Base-by-base conservation (phyloP, 1,140 invertebrate genomes). In the Hyposmocoma kahamanoa region DNA sequence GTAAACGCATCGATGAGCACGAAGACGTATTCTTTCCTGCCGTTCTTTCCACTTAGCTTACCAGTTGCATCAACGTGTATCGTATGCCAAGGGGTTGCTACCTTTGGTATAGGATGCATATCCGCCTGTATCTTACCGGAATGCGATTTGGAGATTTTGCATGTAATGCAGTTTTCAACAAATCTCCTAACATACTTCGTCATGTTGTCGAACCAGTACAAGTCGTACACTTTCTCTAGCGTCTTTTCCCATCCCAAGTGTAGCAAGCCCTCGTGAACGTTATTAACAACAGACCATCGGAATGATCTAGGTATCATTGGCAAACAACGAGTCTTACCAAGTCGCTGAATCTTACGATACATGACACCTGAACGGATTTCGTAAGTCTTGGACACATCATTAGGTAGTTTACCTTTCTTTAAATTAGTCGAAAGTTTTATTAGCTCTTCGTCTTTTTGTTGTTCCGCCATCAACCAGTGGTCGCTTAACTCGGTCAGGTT, bases 1-100 rank as follows among this genome's bases (percentile, higher is more conserved):
- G 57, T 72, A 44, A 76, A 78, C 0, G 56, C 64, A 28, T 77
- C 72, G 0, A 79, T 52, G 0, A 56, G 36, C 3, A 62, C 61
- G 1, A 79, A n/a, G 4, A 21, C 28, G 18, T 46, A 46, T 19
- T 46, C 43, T 20, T 46, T 46, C 11, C 1, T 10, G 26, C 32
- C 43, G 4, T 20, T 22, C 17, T 55, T 58, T 10, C 53, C 56
- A 4, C 46, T 34, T 9, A 34, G 30, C 15, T 34, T 34, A n/a
- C 30, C 30, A 4, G 30, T 34, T 4, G n/a, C n/a, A 32, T 63
- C 57, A 19, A 61, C 19, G 44, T 63, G 55, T 19, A 59, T 28
- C 5, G 39, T 64, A 24, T 64, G 47, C 26, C 47, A 30, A 20
- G 53, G 56, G 38, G 44, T 36, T 2, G 17, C 46, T 6, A 44